Conservation (phyloP, 2,888 invertebrate species). For the Fissipunctia ypsillon region DNA sequence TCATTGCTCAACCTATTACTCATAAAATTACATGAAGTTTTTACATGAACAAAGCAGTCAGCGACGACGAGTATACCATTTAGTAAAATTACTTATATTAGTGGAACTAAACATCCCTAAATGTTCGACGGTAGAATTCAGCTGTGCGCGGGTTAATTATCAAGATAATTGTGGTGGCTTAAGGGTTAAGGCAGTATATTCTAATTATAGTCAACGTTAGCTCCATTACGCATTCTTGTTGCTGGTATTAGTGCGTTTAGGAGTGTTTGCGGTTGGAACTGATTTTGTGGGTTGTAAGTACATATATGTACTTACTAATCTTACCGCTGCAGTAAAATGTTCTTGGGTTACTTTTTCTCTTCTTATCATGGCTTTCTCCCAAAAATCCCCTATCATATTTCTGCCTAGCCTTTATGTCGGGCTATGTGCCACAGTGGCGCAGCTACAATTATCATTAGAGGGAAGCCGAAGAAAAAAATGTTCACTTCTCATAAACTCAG, state of each 20-base stretch:
- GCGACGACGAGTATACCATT: slow-evolving; percentile 18
- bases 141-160: slow-evolving; percentile 67
- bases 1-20: neutral
- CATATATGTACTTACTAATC: neutral
- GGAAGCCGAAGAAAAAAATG: too few species aligned
- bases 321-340: too few species aligned
- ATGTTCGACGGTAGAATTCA: slow-evolving; percentile 46
- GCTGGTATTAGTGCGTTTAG: slow-evolving; percentile 23
- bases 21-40: slow-evolving; percentile 1
- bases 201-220: slow-evolving; percentile 60
- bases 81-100: slow-evolving; percentile 39
- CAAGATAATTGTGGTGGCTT: slow-evolving; percentile 68
- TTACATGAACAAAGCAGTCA: neutral
- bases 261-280: slow-evolving; percentile 39
- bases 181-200: slow-evolving; percentile 64
- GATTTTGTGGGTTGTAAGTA: slow-evolving; percentile 35
- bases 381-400: too few species aligned
- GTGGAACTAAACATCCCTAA: slow-evolving; percentile 48
- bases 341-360: too few species aligned
- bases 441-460: too few species aligned
- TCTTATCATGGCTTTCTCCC: too few species aligned
- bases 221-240: slow-evolving; percentile 54
- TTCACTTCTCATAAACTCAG: too few species aligned
- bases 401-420: too few species aligned
- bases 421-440: too few species aligned